Percentiles rank a stretch among this genome's conserved stretches.
Conservation (phyloP, 2,113 vertebrate species). For the Arenaria interpres region DNA sequence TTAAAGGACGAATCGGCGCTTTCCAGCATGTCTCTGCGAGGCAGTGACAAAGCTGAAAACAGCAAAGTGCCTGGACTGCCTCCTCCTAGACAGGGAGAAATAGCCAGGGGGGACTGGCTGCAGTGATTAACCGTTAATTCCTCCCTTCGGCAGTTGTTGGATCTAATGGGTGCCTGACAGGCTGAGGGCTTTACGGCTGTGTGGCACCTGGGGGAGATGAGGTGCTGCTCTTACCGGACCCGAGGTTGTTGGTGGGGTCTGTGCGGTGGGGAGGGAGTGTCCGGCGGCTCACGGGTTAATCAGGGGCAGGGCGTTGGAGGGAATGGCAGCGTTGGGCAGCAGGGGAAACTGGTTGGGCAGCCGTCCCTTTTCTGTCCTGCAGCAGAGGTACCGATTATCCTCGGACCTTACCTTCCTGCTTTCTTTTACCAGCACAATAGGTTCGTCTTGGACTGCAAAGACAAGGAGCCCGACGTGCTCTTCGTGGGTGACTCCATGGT, state of each 20-base stretch:
- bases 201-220: fast-evolving
- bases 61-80: neutral
- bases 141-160: neutral
- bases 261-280: fast-evolving
- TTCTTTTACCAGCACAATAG: constrained; percentile 76
- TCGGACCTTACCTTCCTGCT: neutral
- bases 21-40: fast-evolving
- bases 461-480: constrained; percentile 88
- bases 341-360: neutral
- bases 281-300: neutral
- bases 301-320: neutral
- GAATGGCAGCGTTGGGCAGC: neutral
- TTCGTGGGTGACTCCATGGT: constrained; percentile 98
- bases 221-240: neutral
- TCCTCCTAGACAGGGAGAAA: too few species aligned
- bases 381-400: neutral
- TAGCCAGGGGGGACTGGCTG: neutral
- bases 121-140: too few species aligned
- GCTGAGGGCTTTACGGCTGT: fast-evolving
- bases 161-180: neutral
- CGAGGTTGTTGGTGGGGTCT: fast-evolving
- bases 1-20: too few species aligned
- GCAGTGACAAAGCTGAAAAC: neutral
- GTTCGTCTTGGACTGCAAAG: constrained; percentile 85
- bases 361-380: neutral